phyloP scores from a whole-genome alignment of 2,888 invertebrate species.

The Perizoma flavofasciatum region DNA sequence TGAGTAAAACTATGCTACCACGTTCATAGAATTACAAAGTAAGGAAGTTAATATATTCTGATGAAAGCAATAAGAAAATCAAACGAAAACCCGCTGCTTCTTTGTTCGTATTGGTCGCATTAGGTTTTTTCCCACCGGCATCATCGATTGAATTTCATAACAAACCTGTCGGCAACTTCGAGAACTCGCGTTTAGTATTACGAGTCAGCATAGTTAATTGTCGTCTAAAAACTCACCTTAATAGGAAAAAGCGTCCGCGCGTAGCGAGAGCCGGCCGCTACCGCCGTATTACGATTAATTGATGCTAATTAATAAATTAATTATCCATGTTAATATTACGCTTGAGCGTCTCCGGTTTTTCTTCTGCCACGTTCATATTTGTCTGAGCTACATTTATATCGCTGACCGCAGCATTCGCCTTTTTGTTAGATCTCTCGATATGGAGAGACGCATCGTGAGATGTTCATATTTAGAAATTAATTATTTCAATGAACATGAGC shows the following conservation, averaged over 20 bases:
- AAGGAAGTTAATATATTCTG: slow-evolving; percentile 20
- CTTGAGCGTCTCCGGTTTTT: slow-evolving; percentile 69
- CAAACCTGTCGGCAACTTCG: slow-evolving; percentile 55
- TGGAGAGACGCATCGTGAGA: slow-evolving; percentile 49
- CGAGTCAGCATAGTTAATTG: slow-evolving; percentile 58
- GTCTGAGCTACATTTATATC: slow-evolving; percentile 66
- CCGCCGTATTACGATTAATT: slow-evolving; percentile 73
- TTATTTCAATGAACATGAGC: slow-evolving; percentile 64
- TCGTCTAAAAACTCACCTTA: slow-evolving; percentile 62
- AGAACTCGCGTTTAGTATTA: slow-evolving; percentile 55
- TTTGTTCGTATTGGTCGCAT: slow-evolving; percentile 45
- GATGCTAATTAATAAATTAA: slow-evolving; percentile 82
- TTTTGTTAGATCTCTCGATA: slow-evolving; percentile 59
- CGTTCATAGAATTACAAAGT: slow-evolving; percentile 45
- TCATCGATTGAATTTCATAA: slow-evolving; percentile 51
- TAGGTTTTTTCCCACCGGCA: slow-evolving; percentile 40
- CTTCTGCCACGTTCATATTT: slow-evolving; percentile 60
- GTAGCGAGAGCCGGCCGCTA: slow-evolving; percentile 58
- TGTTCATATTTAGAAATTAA: slow-evolving; percentile 64
- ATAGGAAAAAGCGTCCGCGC: slow-evolving; percentile 69
- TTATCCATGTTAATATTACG: slow-evolving; percentile 78
- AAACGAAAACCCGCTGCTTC: slow-evolving; percentile 52
- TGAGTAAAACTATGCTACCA: too few relatives aligned
- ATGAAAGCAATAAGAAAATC: slow-evolving; percentile 54
- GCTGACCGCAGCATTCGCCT: slow-evolving; percentile 57